Evolutionary conservation across 2,888 invertebrate genomes (phyloP), one percentile per base, ranked within the genome.

Genomic region (Synanthedon myopaeformis): DNA sequence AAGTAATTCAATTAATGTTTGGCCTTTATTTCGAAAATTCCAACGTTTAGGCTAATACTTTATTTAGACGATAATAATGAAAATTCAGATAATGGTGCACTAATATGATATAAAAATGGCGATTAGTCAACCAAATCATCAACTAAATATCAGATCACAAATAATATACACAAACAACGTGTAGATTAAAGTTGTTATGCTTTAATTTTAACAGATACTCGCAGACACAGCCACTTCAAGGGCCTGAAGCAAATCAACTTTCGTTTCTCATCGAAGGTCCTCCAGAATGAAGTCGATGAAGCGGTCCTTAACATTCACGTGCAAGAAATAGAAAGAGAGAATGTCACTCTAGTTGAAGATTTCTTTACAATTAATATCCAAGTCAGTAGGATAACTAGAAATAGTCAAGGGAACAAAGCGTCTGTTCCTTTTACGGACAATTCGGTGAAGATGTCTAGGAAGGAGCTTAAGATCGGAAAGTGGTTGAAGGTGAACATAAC

Each of bases 401-500:
- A 79, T 58, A 79, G 70, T 56, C 84, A 84, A 57, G 87, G 75
- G 53, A 78, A 70, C 23, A 85, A 79, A 56, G 83, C 81, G 0
- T 80, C 84, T 2, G 82, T 86, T 8, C 74, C 73, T 0, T 84
- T 78, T 57, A 72, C 78, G 17, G 75, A 82, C 57, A 79, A 80
- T 57, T 75, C 82, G 1, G 72, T 86, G 23, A 86, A 86, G 65
- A 63, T 89, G 69, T 80, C 88, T 6, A 84, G 91, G 12, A 87
- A 82, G 3, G 88, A 89, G 41, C 69, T 89, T 53, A 83, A 82
- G 54, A 67, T 78, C 2, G 93, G 92, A 4, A 90, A 89, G 52
- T 95, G 94, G 94, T 80, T 94, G 59, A 91, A 91, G 63, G 82
- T 95, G 52, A 94, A 95, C 66, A 88, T 95, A 6, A 91, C 92